Percentiles rank a stretch among this genome's conserved stretches.
These are phyloP conservation scores for Procavia capensis DNA, from an alignment of 2,113 vertebrate genomes.

Conservation along the genomic window DNA sequence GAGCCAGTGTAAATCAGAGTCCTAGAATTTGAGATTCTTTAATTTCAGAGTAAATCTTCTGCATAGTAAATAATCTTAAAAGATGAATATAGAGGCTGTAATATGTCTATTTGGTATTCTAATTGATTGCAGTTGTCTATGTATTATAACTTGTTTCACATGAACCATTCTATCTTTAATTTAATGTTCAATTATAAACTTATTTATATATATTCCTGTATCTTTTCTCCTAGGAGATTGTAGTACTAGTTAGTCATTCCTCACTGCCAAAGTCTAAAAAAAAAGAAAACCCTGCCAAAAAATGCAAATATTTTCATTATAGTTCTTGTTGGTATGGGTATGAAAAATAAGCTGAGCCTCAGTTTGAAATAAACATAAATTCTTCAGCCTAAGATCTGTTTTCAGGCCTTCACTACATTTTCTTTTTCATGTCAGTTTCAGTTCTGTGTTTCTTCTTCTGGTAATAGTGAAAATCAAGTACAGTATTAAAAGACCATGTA, in stretches of 20 bases:
- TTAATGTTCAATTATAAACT: conserved; percentile 10
- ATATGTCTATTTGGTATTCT: not conserved
- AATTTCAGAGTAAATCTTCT: conserved; percentile 7
- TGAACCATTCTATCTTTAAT: not conserved
- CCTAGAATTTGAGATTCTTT: conserved; percentile 32
- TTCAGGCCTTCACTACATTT: not conserved
- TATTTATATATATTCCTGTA: conserved; percentile 9
- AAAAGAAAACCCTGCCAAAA: not conserved
- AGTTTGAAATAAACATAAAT: not conserved
- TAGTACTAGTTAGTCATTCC: not conserved
- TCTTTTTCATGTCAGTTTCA: conserved; percentile 40
- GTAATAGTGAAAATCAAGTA: not conserved
- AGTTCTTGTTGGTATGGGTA: conserved; percentile 16
- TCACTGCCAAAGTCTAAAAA: not conserved
- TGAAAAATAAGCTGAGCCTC: not conserved
- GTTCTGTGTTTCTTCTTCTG: conserved; percentile 20
- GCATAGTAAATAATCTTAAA: conserved; percentile 34
- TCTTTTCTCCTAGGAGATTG: conserved; percentile 14
- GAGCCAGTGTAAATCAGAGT: not conserved
- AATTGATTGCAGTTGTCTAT: conserved; percentile 20
- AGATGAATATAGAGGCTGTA: conserved; percentile 15
- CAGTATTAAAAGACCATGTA: conserved; percentile 15
- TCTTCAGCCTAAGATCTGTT: conserved; percentile 28
- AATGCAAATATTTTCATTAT: not conserved
- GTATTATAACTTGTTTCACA: not conserved